Evolutionary conservation across 2,888 invertebrate genomes (phyloP), one percentile per base, ranked within the genome.

Genomic region (Diplolepis rosae): DNA sequence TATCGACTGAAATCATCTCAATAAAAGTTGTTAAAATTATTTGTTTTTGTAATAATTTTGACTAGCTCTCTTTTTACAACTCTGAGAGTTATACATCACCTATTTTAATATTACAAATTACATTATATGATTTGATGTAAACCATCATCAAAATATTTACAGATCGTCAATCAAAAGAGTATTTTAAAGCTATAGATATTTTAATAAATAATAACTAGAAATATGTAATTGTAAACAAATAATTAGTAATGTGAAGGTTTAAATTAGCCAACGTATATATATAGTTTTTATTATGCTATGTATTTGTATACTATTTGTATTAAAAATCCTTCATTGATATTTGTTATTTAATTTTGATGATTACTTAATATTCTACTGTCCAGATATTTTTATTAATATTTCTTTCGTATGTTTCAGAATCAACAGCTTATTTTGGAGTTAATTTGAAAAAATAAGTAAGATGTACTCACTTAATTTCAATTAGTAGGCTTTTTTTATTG

Each of bases 1-100:
- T 70, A 87, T 88, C 69, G 88, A 88, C 77, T 88, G 76, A 76
- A 56, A 24, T 51, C 2, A 24, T 61, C 22, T n/a, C 9, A 24
- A 61, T 56, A 32, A 3, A 7, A 30, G 6, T 56, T 51, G n/a
- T 48, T 18, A 48, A 15, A 5, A 48, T 9, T 6, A 22, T 18
- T 45, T 50, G 22, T 24, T 24, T 5, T 18, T 7, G 15, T 22
- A 32, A 54, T 18, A 2, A 32, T 32, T 54, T 54, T 30, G 28
- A 30, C 28, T 15, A 32, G 15, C 18, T 30, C 30, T 18, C 11
- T 27, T 18, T 6, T 4, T 52, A 28, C n/a, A 1, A n/a, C 45
- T 9, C 18, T 45, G 3, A 45, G 18, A 9, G n/a, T n/a, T n/a
- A n/a, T n/a, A n/a, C n/a, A n/a, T n/a, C n/a, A n/a, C n/a, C n/a